phyloP scores from a whole-genome alignment of 92 coral and sea anemone species.

The Heteractis magnifica region DNA sequence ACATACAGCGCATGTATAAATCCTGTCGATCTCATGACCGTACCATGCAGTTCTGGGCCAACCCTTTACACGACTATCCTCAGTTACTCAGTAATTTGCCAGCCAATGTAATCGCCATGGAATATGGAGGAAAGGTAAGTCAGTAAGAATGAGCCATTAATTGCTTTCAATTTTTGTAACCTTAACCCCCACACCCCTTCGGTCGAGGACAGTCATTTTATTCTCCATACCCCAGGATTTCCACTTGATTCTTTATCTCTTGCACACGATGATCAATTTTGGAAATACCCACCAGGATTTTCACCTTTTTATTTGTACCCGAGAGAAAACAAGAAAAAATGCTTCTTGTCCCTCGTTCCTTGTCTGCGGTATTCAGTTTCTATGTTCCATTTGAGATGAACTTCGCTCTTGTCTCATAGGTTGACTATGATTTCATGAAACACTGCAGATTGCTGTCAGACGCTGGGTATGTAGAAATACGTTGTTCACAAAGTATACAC shows the following conservation, averaged over 20 bases:
- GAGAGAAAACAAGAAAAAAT: too few species aligned
- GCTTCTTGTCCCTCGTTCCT: background rate
- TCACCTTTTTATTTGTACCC: too few species aligned
- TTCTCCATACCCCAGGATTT: too few species aligned
- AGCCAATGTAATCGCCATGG: conserved; percentile 83
- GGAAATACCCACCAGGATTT: too few species aligned
- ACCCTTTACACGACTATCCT: conserved; percentile 79
- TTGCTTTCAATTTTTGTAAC: too few species aligned
- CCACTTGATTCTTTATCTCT: too few species aligned
- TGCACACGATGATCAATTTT: too few species aligned
- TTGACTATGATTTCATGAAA: conserved; percentile 67
- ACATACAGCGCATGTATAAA: conserved; percentile 51
- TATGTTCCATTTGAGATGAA: too few species aligned
- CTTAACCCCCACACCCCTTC: background rate
- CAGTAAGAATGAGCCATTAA: background rate
- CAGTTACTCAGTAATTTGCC: conserved; percentile 76
- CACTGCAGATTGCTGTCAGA: conserved; percentile 76
- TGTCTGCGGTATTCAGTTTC: too few species aligned
- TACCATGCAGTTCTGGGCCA: conserved; percentile 92
- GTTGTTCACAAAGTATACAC: background rate
- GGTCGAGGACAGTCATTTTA: too few species aligned
- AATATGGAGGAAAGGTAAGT: conserved; percentile 79
- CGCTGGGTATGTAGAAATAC: conserved; percentile 61
- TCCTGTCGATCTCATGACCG: conserved; percentile 63
- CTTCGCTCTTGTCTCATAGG: conserved; percentile 37